These are phyloP conservation scores for Laticauda colubrina DNA, from an alignment of 2,113 vertebrate genomes.

Conservation along the genomic window DNA sequence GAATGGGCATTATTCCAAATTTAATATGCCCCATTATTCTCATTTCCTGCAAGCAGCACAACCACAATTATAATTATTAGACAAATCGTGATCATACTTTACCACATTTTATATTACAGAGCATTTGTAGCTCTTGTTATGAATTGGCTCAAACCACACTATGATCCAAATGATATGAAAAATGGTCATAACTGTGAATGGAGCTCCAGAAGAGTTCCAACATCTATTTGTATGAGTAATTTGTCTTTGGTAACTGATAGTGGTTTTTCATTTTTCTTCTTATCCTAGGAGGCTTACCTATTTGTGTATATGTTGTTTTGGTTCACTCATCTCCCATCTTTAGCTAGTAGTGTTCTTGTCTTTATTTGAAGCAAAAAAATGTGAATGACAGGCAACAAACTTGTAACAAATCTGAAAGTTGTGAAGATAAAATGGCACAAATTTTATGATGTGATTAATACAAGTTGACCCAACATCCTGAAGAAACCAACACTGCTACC, in stretches of 20 bases:
- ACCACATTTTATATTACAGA: conserved; percentile 7
- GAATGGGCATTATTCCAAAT: background rate
- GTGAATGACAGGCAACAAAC: conserved; percentile 33
- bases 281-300: background rate
- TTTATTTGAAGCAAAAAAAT: conserved; percentile 7
- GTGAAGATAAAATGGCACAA: conserved; percentile 45
- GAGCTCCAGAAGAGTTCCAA: conserved; percentile 10
- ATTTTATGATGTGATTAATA: conserved; percentile 48
- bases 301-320: background rate
- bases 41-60: background rate
- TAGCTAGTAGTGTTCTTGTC: conserved; percentile 22
- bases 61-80: background rate
- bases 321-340: conserved; percentile 9
- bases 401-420: conserved; percentile 31
- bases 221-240: conserved; percentile 39
- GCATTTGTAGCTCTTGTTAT: conserved; percentile 28
- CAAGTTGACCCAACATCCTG: conserved; percentile 40
- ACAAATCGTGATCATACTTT: conserved; percentile 30
- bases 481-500: conserved; percentile 36
- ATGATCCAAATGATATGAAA: conserved; percentile 11
- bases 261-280: background rate
- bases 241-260: conserved; percentile 34
- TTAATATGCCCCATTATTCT: background rate
- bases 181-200: conserved; percentile 44
- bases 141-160: conserved; percentile 27